A percentile compares a stretch with the other conserved stretches of the same genome.
Evolutionary conservation across 2,888 invertebrate genomes (phyloP).

Genomic region (Melinopterus prodromus): DNA sequence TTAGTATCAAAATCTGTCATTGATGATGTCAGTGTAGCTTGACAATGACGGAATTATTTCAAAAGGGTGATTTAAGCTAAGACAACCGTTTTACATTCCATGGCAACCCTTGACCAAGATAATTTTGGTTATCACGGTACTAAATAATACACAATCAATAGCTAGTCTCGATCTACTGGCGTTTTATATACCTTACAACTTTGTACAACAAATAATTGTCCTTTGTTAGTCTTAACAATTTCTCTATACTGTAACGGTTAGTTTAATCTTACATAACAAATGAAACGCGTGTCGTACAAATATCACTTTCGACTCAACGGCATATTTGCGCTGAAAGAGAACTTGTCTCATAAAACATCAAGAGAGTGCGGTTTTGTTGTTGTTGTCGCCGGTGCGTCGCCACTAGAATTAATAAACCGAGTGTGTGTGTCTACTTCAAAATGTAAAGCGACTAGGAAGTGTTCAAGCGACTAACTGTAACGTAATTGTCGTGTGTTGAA

Average conservation of each 20-base stretch:
- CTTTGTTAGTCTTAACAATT: not conserved
- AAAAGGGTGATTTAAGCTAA: no score
- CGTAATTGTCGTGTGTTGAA: conserved; percentile 20
- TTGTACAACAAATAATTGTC: not conserved
- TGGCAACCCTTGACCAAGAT: no score
- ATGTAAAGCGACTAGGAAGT: conserved; percentile 22
- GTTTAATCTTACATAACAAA: not conserved
- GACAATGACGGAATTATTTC: no score
- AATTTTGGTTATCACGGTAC: no score
- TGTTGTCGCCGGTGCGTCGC: conserved; percentile 8
- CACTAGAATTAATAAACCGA: conserved; percentile 18
- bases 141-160: no score
- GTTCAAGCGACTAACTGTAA: conserved; percentile 20
- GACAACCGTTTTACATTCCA: no score
- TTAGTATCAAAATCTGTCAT: no score
- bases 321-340: conserved; percentile 9
- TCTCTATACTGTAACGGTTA: not conserved
- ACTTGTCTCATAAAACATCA: conserved; percentile 10
- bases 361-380: not conserved
- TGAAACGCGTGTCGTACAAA: conserved; percentile 10
- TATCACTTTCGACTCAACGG: conserved; percentile 16
- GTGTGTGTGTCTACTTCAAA: conserved; percentile 5
- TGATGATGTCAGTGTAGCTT: no score
- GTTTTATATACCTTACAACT: not conserved
- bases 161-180: not conserved